phyloP scores from a whole-genome alignment of 2,888 invertebrate species.

The Gandaritis pyraliata region DNA sequence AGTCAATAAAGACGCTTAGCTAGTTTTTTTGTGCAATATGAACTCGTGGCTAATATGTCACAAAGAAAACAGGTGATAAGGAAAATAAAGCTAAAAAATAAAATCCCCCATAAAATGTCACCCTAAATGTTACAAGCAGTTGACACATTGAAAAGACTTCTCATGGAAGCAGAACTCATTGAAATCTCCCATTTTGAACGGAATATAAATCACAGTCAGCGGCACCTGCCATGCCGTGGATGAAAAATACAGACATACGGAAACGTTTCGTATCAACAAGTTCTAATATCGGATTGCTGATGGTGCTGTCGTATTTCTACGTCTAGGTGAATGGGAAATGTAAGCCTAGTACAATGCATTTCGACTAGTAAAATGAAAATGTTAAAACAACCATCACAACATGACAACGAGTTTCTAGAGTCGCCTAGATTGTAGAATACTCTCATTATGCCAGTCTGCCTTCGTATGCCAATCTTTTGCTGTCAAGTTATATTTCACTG shows the following conservation, averaged over 20 bases:
- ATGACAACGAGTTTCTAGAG: too few relatives aligned
- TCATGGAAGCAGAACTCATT: slow-evolving; percentile 31
- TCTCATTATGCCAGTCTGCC: too few relatives aligned
- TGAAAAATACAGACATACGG: slow-evolving; percentile 65
- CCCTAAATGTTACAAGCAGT: slow-evolving; percentile 21
- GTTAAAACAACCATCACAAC: too few relatives aligned
- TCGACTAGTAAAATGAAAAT: too few relatives aligned
- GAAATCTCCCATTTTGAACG: slow-evolving; percentile 65
- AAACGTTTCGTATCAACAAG: slow-evolving; percentile 66
- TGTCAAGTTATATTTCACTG: too few relatives aligned
- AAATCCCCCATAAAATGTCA: slow-evolving; percentile 8
- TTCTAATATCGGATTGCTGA: slow-evolving; percentile 46
- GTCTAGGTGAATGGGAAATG: slow-evolving; percentile 32
- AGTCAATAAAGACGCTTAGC: too few relatives aligned
- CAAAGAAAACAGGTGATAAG: slow-evolving; percentile 1
- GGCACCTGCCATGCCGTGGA: slow-evolving; percentile 69
- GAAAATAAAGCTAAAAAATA: slow-evolving; percentile 9
- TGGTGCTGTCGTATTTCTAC: slow-evolving; percentile 14
- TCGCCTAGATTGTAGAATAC: too few relatives aligned
- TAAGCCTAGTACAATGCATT: too few relatives aligned
- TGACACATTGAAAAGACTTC: slow-evolving; percentile 35
- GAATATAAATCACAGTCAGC: slow-evolving; percentile 75
- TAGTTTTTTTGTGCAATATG: too few relatives aligned
- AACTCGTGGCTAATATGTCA: neutral
- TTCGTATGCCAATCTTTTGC: too few relatives aligned